Base-by-base conservation (phyloP, 2,113 vertebrate species). In the Corapipo altera region DNA sequence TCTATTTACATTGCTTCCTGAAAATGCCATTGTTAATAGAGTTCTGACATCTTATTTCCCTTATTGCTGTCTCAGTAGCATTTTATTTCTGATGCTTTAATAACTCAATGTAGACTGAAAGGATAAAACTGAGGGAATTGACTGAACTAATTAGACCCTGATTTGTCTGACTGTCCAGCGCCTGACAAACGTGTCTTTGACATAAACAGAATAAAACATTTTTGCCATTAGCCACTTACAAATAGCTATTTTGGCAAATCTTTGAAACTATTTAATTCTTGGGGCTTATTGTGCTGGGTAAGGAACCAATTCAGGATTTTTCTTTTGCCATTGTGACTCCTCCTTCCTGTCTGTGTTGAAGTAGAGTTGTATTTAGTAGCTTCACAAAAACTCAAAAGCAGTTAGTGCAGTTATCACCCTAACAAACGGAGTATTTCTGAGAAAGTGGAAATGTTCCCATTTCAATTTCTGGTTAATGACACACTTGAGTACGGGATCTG, bases 401-500 rank as follows among this genome's bases (percentile, higher is more conserved):
- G 71, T 94, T 96, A 94, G 81, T 81, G 41, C 52, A 87, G 93
- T 93, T 82, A 78, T 84, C 93, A 87, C 70, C 77, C 85, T 96
- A 97, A 93, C 93, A 97, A 94, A 96, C 76, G 39, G 52, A 96
- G 57, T 91, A 84, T 97, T 96, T 93, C 90, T 84, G 94, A 97
- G 88, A 95, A 96, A 95, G 95, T 91, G 84, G 81, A 96, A 97
- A 92, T 96, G 83, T 96, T 97, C 89, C 81, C 73, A 83, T 97
- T 98, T 97, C 94, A 97, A 94, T 97, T 96, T 97, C 87, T 96
- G 86, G 96, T 94, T 97, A 97, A 97, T 97, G 96, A 96, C 89
- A 96, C 82, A 88, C 95, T 97, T 76, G 87, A 97, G 85, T 72
- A 95, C 65, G 80, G 95, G 70, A 95, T 95, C 96, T 95, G 78